Base-by-base conservation (phyloP, 2,113 vertebrate genomes). In the Trichomycterus rosablanca region DNA sequence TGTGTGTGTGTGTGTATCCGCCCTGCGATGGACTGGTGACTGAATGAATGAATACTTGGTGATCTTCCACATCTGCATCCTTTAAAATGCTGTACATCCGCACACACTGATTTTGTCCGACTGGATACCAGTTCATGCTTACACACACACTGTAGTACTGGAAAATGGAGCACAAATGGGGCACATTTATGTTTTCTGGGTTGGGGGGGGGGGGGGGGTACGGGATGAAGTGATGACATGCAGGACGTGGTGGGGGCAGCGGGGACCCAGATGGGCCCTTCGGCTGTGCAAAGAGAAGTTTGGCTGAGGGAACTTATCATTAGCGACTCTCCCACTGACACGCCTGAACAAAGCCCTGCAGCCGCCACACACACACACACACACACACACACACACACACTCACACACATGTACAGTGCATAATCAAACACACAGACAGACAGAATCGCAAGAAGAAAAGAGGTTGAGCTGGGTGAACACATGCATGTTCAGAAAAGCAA, bases 81-180 rank as follows among this genome's bases (percentile, higher is more conserved):
- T 18, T 3, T 42, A 42, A 7, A 42, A 10, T 26, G 39, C 15
- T n/a, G 28, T 22, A 43, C 23, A 43, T 15, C 10, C 40, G 7
- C 15, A 24, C 30, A 34, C 24, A 19, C n/a, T n/a, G n/a, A n/a
- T n/a, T n/a, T n/a, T n/a, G n/a, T n/a, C n/a, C n/a, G n/a, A n/a
- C n/a, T n/a, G n/a, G n/a, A n/a, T n/a, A n/a, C n/a, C n/a, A n/a
- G n/a, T n/a, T n/a, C 26, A 20, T 11, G 6, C 14, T 7, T 43
- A 55, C 23, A 50, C 39, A 34, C 61, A 48, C 30, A n/a, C n/a
- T n/a, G n/a, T n/a, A n/a, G 59, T 49, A 58, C 48, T 71, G 72
- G 49, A 72, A 71, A 72, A 75, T 68, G 63, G 55, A 57, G 65
- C 67, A 59, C 71, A 78, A 81, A 75, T 76, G 74, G 61, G 34